Evolutionary conservation across 2,888 invertebrate genomes (phyloP).

Genomic region (Alitta virens): DNA sequence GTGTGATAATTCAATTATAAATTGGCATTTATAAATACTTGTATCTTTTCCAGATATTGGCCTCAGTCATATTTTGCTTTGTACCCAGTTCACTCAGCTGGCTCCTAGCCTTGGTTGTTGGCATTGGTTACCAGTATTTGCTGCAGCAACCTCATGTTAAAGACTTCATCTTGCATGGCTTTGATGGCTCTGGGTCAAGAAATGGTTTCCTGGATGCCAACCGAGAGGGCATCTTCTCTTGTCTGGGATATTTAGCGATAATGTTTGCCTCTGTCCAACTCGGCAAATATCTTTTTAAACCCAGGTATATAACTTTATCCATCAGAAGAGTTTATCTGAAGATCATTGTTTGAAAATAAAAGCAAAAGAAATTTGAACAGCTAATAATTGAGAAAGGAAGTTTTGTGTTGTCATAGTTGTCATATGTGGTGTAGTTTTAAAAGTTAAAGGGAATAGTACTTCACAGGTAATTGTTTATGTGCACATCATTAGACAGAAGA

Average conservation of each 20-base stretch:
- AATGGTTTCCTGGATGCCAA: constrained; percentile 74
- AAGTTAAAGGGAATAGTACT: too few species aligned
- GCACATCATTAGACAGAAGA: too few species aligned
- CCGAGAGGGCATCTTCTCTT: constrained; percentile 85
- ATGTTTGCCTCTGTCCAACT: constrained; percentile 69
- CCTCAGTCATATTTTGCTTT: constrained; percentile 65
- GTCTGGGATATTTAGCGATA: constrained; percentile 79
- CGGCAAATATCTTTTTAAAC: constrained; percentile 40
- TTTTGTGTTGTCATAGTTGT: too few species aligned
- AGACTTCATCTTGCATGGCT: constrained; percentile 66
- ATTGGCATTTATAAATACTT: neutral
- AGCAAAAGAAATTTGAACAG: too few species aligned
- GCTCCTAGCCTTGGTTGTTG: constrained; percentile 62
- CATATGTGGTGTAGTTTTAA: too few species aligned
- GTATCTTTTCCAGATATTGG: constrained; percentile 58
- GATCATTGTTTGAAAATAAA: too few species aligned
- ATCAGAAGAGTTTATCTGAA: too few species aligned
- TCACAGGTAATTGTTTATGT: too few species aligned
- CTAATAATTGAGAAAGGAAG: too few species aligned
- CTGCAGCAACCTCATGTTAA: constrained; percentile 65
- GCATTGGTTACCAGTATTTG: constrained; percentile 68
- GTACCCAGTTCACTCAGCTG: constrained; percentile 62
- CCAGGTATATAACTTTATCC: too few species aligned
- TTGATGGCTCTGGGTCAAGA: constrained; percentile 39
- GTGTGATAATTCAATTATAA: neutral